Evolutionary conservation across 2,888 invertebrate genomes (phyloP), one percentile per base, ranked within the genome.

Genomic region (Heteromurus nitidus): DNA sequence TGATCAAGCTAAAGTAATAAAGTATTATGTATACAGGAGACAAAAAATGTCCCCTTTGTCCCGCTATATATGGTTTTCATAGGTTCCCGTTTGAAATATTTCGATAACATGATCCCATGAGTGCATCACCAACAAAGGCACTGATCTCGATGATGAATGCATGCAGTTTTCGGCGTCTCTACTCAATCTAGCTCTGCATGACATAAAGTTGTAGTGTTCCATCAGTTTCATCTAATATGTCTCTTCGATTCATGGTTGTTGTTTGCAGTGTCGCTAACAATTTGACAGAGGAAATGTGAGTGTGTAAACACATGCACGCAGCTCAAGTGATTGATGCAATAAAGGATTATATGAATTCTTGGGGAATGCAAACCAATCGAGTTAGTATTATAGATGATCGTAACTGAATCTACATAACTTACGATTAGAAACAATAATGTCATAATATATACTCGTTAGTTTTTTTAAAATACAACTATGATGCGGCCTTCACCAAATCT

Each of bases 31-130:
- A 28, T 64, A 47, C 50, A 50, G 24, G 11, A 22, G 13, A 31
- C 53, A 68, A 60, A 65, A 47, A 28, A 60, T 24, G 28, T 67
- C 62, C 68, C 68, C 50, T 20, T 58, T 50, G 36, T 47, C 55
- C 28, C 44, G n/a, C n/a, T 55, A 24, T 18, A 24, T 79, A 70
- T 77, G 69, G n/a, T n/a, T n/a, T 70, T 55, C 62, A 31, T n/a
- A n/a, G 22, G 36, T 28, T 77, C 24, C 77, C 69, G 69, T 62
- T 77, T 50, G 47, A 77, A 68, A 77, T 77, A 69, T 69, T 77
- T 69, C 50, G 50, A 16, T 50, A 42, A 47, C 26, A 24, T 72
- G 72, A 72, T 72, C 28, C 42, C 28, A 36, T 26, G 1, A 26
- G 55, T 30, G 24, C 31, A 55, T 55, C 55, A 55, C 20, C 50